Percentiles rank a stretch among this genome's conserved stretches.
Conservation (phyloP, 2,888 invertebrate genomes). For the Cyaniris semiargus region DNA sequence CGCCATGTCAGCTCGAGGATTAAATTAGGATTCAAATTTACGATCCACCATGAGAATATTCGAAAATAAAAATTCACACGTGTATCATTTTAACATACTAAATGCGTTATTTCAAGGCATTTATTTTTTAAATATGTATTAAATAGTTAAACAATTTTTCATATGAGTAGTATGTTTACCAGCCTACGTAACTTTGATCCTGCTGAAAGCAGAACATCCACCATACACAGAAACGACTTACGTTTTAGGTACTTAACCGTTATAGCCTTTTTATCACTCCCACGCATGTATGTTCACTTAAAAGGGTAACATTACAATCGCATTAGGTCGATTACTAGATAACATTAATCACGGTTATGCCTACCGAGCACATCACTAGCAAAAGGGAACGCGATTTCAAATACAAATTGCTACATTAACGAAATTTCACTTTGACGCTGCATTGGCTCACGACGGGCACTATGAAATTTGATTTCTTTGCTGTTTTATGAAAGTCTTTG, state of each 20-base stretch:
- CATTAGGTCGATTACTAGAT: slow-evolving; percentile 7
- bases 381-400: slow-evolving; percentile 40
- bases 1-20: slow-evolving; percentile 4
- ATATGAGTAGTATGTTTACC: background rate
- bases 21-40: slow-evolving; percentile 12
- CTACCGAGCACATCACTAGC: slow-evolving; percentile 27
- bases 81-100: background rate
- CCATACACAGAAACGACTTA: background rate
- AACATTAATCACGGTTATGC: background rate
- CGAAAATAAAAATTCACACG: background rate
- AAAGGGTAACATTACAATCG: slow-evolving; percentile 19
- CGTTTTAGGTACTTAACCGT: background rate
- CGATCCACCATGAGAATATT: slow-evolving; percentile 8
- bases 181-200: background rate
- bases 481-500: slow-evolving; percentile 30
- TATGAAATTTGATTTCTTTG: slow-evolving; percentile 33
- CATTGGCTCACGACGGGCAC: slow-evolving; percentile 32
- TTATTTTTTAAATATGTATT: too few species aligned
- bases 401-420: slow-evolving; percentile 41
- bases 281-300: background rate
- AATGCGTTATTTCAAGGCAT: background rate
- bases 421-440: slow-evolving; percentile 41
- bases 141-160: background rate
- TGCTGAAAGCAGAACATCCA: background rate
- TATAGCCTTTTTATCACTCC: background rate